Percentiles rank a stretch among this genome's conserved stretches.
phyloP scores from a whole-genome alignment of 2,797 vertebrate species.

The Dipus sagitta region DNA sequence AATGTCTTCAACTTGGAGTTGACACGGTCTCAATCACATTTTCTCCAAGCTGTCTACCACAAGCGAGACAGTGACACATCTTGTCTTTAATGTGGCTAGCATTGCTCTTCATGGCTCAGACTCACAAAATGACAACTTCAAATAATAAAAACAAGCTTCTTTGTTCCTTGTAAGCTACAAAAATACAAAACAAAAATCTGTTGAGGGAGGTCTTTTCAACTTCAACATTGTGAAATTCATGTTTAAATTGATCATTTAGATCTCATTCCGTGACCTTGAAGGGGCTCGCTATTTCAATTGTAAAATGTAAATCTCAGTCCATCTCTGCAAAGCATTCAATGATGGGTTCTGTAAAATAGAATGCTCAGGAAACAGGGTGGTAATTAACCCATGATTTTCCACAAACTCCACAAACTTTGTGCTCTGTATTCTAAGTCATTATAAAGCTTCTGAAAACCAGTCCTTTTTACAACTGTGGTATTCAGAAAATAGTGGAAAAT shows the following conservation, averaged over 20 bases:
- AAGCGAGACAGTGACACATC: not conserved
- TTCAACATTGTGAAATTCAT: conserved; percentile 16
- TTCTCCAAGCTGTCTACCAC: conserved; percentile 25
- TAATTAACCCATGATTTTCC: conserved; percentile 44
- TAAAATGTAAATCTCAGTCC: conserved; percentile 54
- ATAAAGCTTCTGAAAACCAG: conserved; percentile 39
- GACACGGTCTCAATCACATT: not conserved
- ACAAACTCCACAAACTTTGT: conserved; percentile 3
- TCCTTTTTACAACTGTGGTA: not conserved
- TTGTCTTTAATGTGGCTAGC: not conserved
- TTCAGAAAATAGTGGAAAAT: conserved; percentile 44
- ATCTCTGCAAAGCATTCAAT: conserved; percentile 24
- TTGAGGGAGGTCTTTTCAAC: conserved; percentile 15
- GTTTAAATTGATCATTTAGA: conserved; percentile 53
- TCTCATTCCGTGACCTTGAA: conserved; percentile 49
- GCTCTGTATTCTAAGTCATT: conserved; percentile 25
- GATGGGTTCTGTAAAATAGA: conserved; percentile 25
- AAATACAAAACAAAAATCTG: conserved; percentile 31
- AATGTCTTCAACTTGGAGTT: conserved; percentile 18
- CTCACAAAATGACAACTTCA: conserved; percentile 52
- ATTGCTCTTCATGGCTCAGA: not conserved
- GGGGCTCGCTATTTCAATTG: not conserved
- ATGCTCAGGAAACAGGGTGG: conserved; percentile 31
- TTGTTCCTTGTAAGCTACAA: not conserved
- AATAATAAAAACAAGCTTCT: conserved; percentile 36